Evolutionary conservation across 2,797 vertebrate species (phyloP), one percentile per base, ranked within the genome.

Genomic region (Acanthurus tractus): DNA sequence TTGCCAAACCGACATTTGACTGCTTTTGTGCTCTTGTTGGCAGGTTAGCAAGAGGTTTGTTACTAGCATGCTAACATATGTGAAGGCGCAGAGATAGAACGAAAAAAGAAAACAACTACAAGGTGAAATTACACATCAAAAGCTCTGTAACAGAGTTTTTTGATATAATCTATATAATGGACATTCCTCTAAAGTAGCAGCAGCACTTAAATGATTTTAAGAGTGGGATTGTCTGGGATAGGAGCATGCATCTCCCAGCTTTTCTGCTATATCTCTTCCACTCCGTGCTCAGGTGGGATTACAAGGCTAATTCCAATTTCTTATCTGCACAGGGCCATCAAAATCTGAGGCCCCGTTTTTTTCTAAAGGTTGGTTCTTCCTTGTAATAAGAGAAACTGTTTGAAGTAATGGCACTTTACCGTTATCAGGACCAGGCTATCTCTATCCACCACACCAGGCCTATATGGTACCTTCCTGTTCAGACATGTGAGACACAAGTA

Each of bases 261-360:
- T 46, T 69, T 78, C n/a, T 34, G 38, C 18, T 57, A 12, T 76
- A 53, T 78, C 68, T 78, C 66, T 14, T 68, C 44, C 50, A 59
- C 55, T 75, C 55, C 61, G 13, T 52, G 74, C 74, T 81, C 78
- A 84, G 70, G 68, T 67, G 29, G 70, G 79, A 86, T 89, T 88
- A 82, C 72, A 69, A 22, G 3, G 44, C 68, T 84, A 81, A 86
- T 76, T 86, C 83, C 68, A 62, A 54, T 79, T 74, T 67, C 79
- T 85, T 90, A 89, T 91, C 87, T 63, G 13, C 61, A 23, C 64
- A 14, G 9, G n/a, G 54, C 74, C 48, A 81, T 79, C 78, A 18
- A 58, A 83, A 65, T 73, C 48, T 11, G 63, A 76, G 59, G 66
- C 40, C 14, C n/a, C 11, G 2, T 3, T 29, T 70, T 70, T 64